These are phyloP conservation scores for Lepus oiostolus DNA, from an alignment of 2,797 vertebrate genomes.

Conservation along the genomic window DNA sequence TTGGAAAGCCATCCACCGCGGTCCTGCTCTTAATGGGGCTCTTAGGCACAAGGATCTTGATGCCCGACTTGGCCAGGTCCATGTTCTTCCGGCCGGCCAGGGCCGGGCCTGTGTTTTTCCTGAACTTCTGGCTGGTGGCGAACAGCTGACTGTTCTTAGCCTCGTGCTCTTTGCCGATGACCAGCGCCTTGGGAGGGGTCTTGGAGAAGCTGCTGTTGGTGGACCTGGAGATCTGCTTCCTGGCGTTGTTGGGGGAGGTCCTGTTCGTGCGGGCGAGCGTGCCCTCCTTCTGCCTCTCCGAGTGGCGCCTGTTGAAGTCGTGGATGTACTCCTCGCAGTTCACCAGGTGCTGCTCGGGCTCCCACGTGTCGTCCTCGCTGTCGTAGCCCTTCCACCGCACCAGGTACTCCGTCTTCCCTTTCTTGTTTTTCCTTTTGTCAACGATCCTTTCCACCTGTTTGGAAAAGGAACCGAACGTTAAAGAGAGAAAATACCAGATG, in stretches of 20 bases:
- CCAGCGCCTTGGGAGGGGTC: constrained; percentile 87
- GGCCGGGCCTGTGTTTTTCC: constrained; percentile 88
- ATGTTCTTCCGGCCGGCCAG: constrained; percentile 92
- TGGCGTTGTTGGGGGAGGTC: constrained; percentile 90
- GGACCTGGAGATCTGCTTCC: constrained; percentile 92
- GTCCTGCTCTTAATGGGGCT: constrained; percentile 95
- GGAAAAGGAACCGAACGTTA: constrained; percentile 38
- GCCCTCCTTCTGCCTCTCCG: constrained; percentile 90
- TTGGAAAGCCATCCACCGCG: constrained; percentile 93
- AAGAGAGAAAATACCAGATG: background rate
- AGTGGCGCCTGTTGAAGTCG: constrained; percentile 94
- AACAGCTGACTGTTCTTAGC: constrained; percentile 87
- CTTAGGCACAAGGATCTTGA: constrained; percentile 99
- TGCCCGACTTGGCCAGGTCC: constrained; percentile 96
- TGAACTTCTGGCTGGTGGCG: constrained; percentile 89
- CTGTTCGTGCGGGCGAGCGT: constrained; percentile 93
- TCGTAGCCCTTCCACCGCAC: constrained; percentile 97
- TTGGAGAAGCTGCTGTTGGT: constrained; percentile 90
- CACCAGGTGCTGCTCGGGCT: constrained; percentile 96
- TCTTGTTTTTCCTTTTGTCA: constrained; percentile 95
- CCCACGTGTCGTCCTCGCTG: constrained; percentile 97
- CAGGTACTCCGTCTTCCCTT: constrained; percentile 96
- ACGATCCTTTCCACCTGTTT: constrained; percentile 96
- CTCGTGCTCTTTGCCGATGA: constrained; percentile 88
- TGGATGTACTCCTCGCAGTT: constrained; percentile 96